Evolutionary conservation across 2,797 vertebrate genomes (phyloP).

Genomic region (Acipenser oxyrinchus): DNA sequence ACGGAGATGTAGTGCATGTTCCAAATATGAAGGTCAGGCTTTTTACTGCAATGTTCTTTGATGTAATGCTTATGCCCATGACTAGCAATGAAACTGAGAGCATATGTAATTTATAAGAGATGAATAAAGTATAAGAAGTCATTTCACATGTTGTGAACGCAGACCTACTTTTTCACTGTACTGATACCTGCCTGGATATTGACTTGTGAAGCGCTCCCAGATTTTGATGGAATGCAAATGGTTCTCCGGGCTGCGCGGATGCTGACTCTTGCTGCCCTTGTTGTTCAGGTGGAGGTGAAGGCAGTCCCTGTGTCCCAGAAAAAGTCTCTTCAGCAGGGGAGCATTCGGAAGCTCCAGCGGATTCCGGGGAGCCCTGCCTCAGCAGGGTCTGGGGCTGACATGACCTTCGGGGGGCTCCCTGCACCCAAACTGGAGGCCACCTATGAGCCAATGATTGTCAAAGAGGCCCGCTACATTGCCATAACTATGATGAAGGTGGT

Average conservation of each 20-base stretch:
- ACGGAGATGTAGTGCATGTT: slow-evolving; percentile 95
- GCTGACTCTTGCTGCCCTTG: background rate
- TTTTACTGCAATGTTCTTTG: background rate
- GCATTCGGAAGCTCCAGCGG: slow-evolving; percentile 77
- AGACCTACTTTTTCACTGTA: no score
- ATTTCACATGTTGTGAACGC: background rate
- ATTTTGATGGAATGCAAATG: background rate
- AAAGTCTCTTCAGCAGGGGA: slow-evolving; percentile 88
- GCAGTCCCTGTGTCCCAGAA: slow-evolving; percentile 97
- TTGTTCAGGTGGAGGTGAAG: slow-evolving; percentile 89
- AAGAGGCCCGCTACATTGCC: slow-evolving; percentile 95
- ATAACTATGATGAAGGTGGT: slow-evolving; percentile 99
- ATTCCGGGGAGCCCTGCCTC: slow-evolving; percentile 77
- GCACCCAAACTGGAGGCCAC: slow-evolving; percentile 90
- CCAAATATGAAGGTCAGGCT: slow-evolving; percentile 89
- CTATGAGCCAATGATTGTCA: slow-evolving; percentile 97
- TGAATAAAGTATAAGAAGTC: background rate
- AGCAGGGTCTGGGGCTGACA: slow-evolving; percentile 61
- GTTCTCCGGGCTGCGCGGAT: background rate
- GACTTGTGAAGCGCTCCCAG: no score
- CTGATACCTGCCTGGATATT: no score
- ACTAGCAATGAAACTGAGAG: background rate
- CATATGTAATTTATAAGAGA: background rate
- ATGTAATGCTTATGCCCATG: background rate
- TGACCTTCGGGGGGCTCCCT: slow-evolving; percentile 91